Percentiles rank a stretch among this genome's conserved stretches.
Evolutionary conservation across 2,113 vertebrate species (phyloP).

Genomic region (Oreochromis aureus): DNA sequence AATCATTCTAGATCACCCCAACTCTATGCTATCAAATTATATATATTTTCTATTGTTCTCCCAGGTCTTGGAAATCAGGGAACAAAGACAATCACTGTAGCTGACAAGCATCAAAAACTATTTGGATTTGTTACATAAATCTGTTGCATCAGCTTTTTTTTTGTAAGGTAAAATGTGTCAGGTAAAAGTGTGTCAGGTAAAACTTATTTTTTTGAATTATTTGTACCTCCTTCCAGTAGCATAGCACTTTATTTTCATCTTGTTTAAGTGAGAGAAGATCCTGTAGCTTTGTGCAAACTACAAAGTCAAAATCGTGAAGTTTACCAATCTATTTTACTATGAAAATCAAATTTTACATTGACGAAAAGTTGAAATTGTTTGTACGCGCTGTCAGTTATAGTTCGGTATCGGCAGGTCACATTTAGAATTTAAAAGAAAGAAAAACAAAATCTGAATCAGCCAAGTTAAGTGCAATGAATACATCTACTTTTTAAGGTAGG

Average conservation of each 20-base stretch:
- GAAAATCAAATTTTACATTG: not conserved
- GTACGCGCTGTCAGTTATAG: not conserved
- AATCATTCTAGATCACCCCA: not conserved
- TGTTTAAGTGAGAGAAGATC: not conserved
- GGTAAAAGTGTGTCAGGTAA: not conserved
- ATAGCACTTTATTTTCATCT: not conserved
- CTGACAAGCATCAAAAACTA: not conserved
- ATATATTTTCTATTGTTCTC: not conserved
- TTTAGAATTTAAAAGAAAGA: not conserved
- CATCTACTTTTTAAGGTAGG: not conserved
- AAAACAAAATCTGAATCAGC: not conserved
- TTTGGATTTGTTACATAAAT: not conserved
- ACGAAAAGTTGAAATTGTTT: fast-evolving
- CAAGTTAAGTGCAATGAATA: not conserved
- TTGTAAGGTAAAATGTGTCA: not conserved
- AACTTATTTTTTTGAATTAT: not conserved
- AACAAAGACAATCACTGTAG: not conserved
- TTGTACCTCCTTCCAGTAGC: not conserved
- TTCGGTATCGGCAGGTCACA: not conserved
- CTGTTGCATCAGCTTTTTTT: not conserved
- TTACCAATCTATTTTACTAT: not conserved
- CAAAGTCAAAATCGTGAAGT: not conserved
- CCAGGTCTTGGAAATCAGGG: not conserved
- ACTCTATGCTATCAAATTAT: fast-evolving
- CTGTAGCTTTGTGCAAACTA: not conserved